These are phyloP conservation scores for Caenorhabditis zanzibari DNA, from an alignment of 2,888 invertebrate species.

Conservation along the genomic window DNA sequence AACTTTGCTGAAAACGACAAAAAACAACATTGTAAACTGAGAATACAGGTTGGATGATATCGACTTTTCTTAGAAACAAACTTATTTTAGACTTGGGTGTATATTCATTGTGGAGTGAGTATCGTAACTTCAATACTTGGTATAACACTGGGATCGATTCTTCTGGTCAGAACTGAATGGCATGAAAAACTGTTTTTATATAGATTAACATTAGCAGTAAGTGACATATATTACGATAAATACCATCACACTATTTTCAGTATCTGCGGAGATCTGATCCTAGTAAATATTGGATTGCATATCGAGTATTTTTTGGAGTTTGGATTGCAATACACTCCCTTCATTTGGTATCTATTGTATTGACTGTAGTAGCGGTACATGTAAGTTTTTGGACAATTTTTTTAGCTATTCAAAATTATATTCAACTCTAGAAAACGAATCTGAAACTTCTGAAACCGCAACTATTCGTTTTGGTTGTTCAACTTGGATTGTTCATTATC, in stretches of 20 bases:
- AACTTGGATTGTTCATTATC: constrained; percentile 66
- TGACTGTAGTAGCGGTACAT: constrained; percentile 65
- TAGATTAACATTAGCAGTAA: constrained; percentile 67
- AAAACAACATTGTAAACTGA: constrained; percentile 58
- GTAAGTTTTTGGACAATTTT: constrained; percentile 45
- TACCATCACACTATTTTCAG: constrained; percentile 28
- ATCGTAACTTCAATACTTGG: constrained; percentile 62
- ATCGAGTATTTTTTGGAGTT: constrained; percentile 57
- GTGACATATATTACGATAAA: constrained; percentile 5
- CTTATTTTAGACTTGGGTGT: constrained; percentile 68
- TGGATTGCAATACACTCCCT: constrained; percentile 70
- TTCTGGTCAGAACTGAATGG: constrained; percentile 65
- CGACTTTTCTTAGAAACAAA: no score
- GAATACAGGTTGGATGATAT: constrained; percentile 56
- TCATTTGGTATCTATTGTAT: constrained; percentile 56
- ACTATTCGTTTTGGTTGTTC: constrained; percentile 61
- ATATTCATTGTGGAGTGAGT: constrained; percentile 65
- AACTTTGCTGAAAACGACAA: constrained; percentile 52
- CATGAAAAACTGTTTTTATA: constrained; percentile 70
- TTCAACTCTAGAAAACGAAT: constrained; percentile 27
- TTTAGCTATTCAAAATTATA: background rate
- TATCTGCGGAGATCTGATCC: constrained; percentile 68
- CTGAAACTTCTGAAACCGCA: constrained; percentile 67
- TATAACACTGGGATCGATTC: constrained; percentile 65
- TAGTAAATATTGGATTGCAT: constrained; percentile 68